phyloP scores from a whole-genome alignment of 1,140 invertebrate genomes.

The Chrysopa pallens region DNA sequence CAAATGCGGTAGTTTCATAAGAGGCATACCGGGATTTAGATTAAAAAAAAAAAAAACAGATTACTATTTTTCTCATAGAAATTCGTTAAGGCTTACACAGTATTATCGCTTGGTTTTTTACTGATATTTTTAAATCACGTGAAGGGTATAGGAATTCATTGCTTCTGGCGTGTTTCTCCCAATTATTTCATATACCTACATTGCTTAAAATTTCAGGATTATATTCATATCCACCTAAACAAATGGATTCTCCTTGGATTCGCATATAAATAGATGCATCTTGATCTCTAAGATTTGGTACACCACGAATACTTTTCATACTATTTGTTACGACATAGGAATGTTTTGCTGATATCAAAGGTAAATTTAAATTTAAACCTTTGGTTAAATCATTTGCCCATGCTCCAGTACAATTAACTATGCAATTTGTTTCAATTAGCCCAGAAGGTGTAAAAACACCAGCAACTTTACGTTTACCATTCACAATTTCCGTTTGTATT shows the following conservation, averaged over 20 bases:
- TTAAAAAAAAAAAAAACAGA: no score
- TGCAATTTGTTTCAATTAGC: slow-evolving; percentile 48
- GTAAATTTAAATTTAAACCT: slow-evolving; percentile 51
- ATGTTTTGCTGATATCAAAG: slow-evolving; percentile 69
- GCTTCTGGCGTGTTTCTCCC: no score
- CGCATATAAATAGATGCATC: slow-evolving; percentile 69
- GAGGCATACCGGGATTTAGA: no score
- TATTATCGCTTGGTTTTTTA: no score
- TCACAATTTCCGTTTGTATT: slow-evolving; percentile 26
- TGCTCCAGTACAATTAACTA: slow-evolving; percentile 60
- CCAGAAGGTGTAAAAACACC: slow-evolving; percentile 57
- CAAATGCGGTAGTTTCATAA: no score
- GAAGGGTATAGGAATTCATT: no score
- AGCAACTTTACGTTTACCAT: slow-evolving; percentile 42
- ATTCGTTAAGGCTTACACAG: no score
- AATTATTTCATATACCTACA: slow-evolving; percentile 22
- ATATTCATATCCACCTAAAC: slow-evolving; percentile 71
- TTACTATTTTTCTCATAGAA: no score
- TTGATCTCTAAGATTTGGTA: slow-evolving; percentile 71
- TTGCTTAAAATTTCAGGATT: slow-evolving; percentile 65
- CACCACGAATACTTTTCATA: slow-evolving; percentile 47
- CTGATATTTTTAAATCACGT: no score
- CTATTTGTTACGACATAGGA: slow-evolving; percentile 69
- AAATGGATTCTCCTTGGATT: slow-evolving; percentile 62
- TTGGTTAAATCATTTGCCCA: slow-evolving; percentile 60